phyloP scores from a whole-genome alignment of 2,888 invertebrate genomes.

The Odontocolon sp. region DNA sequence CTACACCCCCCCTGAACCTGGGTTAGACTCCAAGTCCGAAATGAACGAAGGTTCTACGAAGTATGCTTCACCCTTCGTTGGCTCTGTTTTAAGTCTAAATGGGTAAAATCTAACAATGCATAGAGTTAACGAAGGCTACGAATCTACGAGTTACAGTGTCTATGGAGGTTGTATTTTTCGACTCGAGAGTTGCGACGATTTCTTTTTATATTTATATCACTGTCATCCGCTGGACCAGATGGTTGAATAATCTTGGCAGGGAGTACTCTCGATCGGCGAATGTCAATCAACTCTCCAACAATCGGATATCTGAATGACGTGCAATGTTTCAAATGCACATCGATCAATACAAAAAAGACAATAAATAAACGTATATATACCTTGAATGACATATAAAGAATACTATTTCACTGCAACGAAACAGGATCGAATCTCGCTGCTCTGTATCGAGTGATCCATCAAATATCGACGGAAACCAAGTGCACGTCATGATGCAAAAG shows the following conservation, averaged over 20 bases:
- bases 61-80: no score
- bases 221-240: conserved; percentile 28
- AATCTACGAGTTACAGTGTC: no score
- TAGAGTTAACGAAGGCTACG: background rate
- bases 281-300: conserved; percentile 42
- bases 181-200: conserved; percentile 12
- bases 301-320: conserved; percentile 52
- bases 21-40: no score
- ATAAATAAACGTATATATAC: conserved; percentile 2
- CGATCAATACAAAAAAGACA: conserved; percentile 40
- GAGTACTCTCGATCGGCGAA: conserved; percentile 4
- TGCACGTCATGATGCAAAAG: conserved; percentile 50
- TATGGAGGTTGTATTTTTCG: conserved; percentile 33
- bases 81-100: no score
- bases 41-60: no score
- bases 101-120: no score
- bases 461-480: conserved; percentile 36
- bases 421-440: conserved; percentile 18
- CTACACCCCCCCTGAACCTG: no score
- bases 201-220: background rate
- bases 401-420: conserved; percentile 38
- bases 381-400: conserved; percentile 40
- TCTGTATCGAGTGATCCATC: conserved; percentile 42
- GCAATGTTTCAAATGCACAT: conserved; percentile 47
- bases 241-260: conserved; percentile 36